Conservation (phyloP, 2,113 vertebrate species). For the Cricetomys ansorgei region DNA sequence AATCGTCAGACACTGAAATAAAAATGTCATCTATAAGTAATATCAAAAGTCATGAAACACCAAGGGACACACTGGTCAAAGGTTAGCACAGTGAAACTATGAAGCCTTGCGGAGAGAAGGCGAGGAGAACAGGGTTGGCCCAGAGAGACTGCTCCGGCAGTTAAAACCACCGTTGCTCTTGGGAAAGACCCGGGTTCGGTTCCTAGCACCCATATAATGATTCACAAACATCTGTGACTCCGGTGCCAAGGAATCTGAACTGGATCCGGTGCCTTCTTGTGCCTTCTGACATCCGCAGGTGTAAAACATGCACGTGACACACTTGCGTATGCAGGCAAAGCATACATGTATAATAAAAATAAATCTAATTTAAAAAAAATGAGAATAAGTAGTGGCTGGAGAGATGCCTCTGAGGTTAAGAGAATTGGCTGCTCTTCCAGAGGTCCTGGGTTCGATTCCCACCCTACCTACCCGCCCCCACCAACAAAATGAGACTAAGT, state of each 20-base stretch:
- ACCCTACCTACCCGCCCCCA: too few species aligned
- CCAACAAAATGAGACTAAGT: too few species aligned
- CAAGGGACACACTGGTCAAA: too few species aligned
- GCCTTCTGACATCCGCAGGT: background rate
- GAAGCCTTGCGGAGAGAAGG: background rate
- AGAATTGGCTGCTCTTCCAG: background rate
- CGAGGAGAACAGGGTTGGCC: too few species aligned
- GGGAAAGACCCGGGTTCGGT: background rate
- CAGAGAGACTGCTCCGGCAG: background rate
- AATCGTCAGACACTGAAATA: background rate
- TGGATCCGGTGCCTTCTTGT: background rate
- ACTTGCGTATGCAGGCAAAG: background rate
- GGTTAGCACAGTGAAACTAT: accelerated
- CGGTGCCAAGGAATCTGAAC: background rate
- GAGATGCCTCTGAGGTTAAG: background rate
- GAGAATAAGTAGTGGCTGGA: background rate
- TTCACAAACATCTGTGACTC: background rate
- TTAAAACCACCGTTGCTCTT: background rate
- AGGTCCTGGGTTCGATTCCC: background rate
- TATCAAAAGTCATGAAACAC: background rate
- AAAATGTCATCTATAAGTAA: background rate
- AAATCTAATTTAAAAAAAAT: background rate
- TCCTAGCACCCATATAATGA: background rate
- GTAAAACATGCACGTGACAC: background rate
- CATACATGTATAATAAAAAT: background rate